Evolutionary conservation across 2,888 invertebrate genomes (phyloP).

Genomic region (Polymixis lichenea): DNA sequence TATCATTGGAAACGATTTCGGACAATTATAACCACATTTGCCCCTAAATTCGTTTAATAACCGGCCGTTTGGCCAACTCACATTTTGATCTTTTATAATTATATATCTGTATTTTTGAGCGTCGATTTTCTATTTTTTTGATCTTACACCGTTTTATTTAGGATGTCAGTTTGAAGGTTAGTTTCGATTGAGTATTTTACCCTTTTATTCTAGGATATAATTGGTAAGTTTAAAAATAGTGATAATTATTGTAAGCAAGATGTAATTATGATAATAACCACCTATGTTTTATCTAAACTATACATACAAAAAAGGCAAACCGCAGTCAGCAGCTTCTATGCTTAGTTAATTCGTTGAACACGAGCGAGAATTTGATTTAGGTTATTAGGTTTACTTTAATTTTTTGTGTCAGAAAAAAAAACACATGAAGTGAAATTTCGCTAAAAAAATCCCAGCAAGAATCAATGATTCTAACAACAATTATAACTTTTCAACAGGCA

Average conservation of each 20-base stretch:
- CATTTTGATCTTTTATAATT: constrained; percentile 88
- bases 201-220: constrained; percentile 75
- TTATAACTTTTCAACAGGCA: not conserved
- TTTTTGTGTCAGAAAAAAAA: not conserved
- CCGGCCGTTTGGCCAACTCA: constrained; percentile 79
- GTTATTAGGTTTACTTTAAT: too few relatives aligned
- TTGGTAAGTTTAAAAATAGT: constrained; percentile 75
- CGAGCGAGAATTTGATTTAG: not conserved
- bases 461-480: not conserved
- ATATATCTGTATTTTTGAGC: constrained; percentile 82
- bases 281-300: constrained; percentile 9
- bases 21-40: constrained; percentile 89
- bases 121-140: constrained; percentile 81
- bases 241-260: constrained; percentile 38
- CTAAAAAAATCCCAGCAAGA: not conserved
- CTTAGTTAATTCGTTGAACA: constrained; percentile 18
- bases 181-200: constrained; percentile 79
- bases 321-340: not conserved
- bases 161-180: constrained; percentile 74
- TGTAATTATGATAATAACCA: constrained; percentile 49
- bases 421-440: not conserved
- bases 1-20: constrained; percentile 81
- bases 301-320: constrained; percentile 21
- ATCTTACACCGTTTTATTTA: constrained; percentile 81
- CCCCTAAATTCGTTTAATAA: constrained; percentile 87